Evolutionary conservation across 2,113 vertebrate species (phyloP).

Genomic region (Hypanus sabinus): DNA sequence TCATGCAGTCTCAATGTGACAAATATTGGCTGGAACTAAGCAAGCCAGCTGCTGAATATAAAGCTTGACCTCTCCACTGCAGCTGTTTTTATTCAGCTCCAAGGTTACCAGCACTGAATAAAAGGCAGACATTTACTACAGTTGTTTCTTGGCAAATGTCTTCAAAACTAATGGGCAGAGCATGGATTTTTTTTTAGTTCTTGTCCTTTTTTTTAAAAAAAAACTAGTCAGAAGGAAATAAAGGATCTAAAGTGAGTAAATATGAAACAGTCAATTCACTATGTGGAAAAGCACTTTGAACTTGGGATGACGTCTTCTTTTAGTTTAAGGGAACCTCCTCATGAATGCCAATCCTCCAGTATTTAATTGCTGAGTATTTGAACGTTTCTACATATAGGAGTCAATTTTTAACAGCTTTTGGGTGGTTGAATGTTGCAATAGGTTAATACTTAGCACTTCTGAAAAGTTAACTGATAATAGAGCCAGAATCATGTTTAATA

Average conservation of each 20-base stretch:
- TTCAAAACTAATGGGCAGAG: slow-evolving; percentile 8
- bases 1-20: slow-evolving; percentile 84
- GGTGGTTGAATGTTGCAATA: too few relatives aligned
- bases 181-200: neutral
- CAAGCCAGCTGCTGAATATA: slow-evolving; percentile 39
- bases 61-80: slow-evolving; percentile 28
- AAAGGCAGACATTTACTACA: slow-evolving; percentile 3
- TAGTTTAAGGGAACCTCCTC: neutral
- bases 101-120: slow-evolving; percentile 16
- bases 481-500: too few relatives aligned
- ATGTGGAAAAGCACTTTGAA: neutral
- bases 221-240: neutral
- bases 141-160: slow-evolving; percentile 6
- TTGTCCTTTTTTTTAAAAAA: neutral
- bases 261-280: neutral
- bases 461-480: neutral
- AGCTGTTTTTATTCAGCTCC: slow-evolving; percentile 26
- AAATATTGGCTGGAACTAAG: slow-evolving; percentile 69
- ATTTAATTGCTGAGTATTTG: neutral
- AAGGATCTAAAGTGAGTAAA: neutral
- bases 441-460: neutral
- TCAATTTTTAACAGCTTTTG: neutral
- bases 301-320: neutral
- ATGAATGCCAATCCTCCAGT: neutral
- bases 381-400: neutral